Conservation (phyloP, 2,113 vertebrate species). For the Kobus ellipsiprymnus region DNA sequence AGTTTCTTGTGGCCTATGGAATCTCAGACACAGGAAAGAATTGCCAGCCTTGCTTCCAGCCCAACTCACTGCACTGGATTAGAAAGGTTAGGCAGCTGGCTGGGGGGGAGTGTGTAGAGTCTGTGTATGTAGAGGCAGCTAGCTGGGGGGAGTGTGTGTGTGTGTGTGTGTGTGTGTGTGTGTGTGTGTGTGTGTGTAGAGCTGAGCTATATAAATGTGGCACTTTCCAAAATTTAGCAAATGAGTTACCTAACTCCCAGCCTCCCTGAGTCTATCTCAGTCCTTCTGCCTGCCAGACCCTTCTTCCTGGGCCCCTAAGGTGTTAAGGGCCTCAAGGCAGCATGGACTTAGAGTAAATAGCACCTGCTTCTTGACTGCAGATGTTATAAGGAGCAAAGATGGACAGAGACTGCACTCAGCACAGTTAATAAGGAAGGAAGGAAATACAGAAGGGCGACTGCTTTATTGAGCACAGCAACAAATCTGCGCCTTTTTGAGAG, state of each 20-base stretch:
- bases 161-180: not conserved
- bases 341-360: not conserved
- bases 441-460: not conserved
- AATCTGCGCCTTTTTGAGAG: not conserved
- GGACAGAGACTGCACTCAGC: not conserved
- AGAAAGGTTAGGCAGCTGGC: not conserved
- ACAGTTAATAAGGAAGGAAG: not conserved
- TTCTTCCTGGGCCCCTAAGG: not conserved
- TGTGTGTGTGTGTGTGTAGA: not conserved
- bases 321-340: not conserved
- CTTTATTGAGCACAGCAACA: not conserved
- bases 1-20: not conserved
- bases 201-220: not conserved
- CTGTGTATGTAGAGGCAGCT: not conserved
- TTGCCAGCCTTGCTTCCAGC: not conserved
- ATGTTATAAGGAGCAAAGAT: not conserved
- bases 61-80: not conserved
- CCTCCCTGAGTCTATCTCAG: not conserved
- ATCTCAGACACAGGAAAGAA: not conserved
- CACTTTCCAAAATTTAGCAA: not conserved
- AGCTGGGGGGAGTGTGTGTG: not conserved
- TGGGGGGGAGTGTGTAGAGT: not conserved
- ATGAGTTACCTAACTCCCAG: not conserved
- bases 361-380: not conserved
- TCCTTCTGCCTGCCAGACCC: not conserved